Conservation (phyloP, 2,113 vertebrate species). For the Myotis davidii region DNA sequence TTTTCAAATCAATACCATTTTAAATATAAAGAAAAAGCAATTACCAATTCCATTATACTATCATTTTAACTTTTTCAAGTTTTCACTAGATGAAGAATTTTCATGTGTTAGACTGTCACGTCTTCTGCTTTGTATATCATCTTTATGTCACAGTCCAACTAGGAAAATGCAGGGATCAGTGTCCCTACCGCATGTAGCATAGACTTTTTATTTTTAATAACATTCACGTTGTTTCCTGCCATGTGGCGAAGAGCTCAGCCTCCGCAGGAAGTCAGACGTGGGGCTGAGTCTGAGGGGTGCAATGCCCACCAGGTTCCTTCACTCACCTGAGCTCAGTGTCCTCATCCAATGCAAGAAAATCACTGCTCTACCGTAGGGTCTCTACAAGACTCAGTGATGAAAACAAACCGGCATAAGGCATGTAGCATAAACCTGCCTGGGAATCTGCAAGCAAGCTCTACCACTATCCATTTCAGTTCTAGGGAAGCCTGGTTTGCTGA, state of each 20-base stretch:
- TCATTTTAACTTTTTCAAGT: neutral
- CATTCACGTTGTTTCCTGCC: neutral
- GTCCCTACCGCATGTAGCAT: too few species aligned
- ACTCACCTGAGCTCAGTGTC: neutral
- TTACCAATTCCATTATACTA: neutral
- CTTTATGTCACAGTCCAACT: neutral
- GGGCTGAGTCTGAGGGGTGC: neutral
- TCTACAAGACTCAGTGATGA: neutral
- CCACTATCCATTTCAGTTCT: too few species aligned
- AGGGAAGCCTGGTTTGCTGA: neutral
- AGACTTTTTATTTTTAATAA: neutral
- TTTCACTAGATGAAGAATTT: neutral
- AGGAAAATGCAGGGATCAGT: neutral
- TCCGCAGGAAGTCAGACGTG: neutral
- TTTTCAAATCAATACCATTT: neutral
- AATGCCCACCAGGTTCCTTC: neutral
- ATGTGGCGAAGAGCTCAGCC: neutral
- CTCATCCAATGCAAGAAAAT: neutral
- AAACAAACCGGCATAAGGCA: neutral
- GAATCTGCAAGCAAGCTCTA: too few species aligned
- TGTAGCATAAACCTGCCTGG: neutral
- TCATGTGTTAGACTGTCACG: neutral
- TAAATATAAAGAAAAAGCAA: neutral
- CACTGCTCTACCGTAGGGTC: neutral
- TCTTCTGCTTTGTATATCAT: neutral